These are phyloP conservation scores for Sinopyrophorus schimmeli DNA, from an alignment of 2,888 invertebrate genomes.

Conservation along the genomic window DNA sequence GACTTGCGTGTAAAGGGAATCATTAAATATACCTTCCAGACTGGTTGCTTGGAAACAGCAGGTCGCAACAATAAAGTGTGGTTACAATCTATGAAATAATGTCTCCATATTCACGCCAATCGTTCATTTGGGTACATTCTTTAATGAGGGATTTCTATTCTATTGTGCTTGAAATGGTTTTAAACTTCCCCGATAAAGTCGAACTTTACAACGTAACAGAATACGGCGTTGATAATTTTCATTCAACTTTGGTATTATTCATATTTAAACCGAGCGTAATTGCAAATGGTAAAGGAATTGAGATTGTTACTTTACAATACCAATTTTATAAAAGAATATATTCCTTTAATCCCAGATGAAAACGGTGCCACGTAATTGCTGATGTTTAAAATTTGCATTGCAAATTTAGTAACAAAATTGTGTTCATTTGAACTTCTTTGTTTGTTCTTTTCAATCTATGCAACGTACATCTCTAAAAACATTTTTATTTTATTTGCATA, in stretches of 20 bases:
- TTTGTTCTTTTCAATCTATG: too few relatives aligned
- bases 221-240: too few relatives aligned
- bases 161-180: not conserved
- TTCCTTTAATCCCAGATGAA: conserved; percentile 16
- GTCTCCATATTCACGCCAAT: conserved; percentile 10
- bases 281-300: too few relatives aligned
- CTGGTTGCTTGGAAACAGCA: conserved; percentile 25
- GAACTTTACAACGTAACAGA: too few relatives aligned
- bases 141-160: conserved; percentile 20
- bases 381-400: conserved; percentile 7
- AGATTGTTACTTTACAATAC: too few relatives aligned
- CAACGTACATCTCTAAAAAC: too few relatives aligned
- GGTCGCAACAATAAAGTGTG: conserved; percentile 22
- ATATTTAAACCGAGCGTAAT: too few relatives aligned
- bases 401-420: not conserved
- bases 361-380: conserved; percentile 15
- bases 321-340: too few relatives aligned
- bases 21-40: conserved; percentile 24
- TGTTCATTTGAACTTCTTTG: too few relatives aligned
- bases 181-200: too few relatives aligned
- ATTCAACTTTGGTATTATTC: too few relatives aligned
- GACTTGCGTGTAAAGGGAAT: conserved; percentile 13
- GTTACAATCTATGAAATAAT: conserved; percentile 17
- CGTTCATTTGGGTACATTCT: conserved; percentile 11
- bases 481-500: too few relatives aligned